Evolutionary conservation across 30 jellyfish, hydroid and myxozoan species (phyloP), one percentile per base, ranked within the genome.

Genomic region (Hydra vulgaris): DNA sequence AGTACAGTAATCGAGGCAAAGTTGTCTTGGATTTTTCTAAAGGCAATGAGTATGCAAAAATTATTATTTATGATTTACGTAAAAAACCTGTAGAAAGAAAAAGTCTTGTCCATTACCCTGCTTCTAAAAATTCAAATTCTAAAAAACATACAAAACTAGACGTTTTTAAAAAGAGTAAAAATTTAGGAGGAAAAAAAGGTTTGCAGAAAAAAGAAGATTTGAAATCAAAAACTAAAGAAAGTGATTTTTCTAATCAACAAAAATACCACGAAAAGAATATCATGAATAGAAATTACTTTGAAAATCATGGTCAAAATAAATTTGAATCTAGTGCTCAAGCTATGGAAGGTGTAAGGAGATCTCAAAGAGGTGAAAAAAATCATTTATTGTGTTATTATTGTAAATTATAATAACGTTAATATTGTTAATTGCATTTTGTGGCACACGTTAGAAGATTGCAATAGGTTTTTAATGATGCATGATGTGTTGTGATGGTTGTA

Each of bases 1-100:
- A 84, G 53, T 92, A 76, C 27, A 83, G 77, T 24, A 88, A 84
- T 22, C 79, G 75, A 61, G 96, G 96, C 26, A 84, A 88, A 67
- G 98, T 92, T 15, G 95, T 92, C 7, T 86, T 92, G 20, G 98
- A 92, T 74, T 92, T 92, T 71, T 92, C 98, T 25, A 83, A 82
- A 40, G 98, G 98, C 20, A 85, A 85, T 54, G 88, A 92, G 0
- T 78, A 87, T 74, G 98, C 98, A 1, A 92, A 92, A 78, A 84
- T 92, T 22, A 80, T 92, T 73, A 94, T 92, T 73, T 92, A 87
- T 71, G 89, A 87, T 54, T 82, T 24, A 24, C 82, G 56, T 16
- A 40, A 54, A 22, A 27, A 54, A 0, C 5, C 25, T 8, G 25
- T 68, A 3, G 75, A 68, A n/a, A 68, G 27, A 68, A 68, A 68